phyloP scores from a whole-genome alignment of 37 sponge, comb jelly and placozoan species.

The Aphrocallistes beatrix region DNA sequence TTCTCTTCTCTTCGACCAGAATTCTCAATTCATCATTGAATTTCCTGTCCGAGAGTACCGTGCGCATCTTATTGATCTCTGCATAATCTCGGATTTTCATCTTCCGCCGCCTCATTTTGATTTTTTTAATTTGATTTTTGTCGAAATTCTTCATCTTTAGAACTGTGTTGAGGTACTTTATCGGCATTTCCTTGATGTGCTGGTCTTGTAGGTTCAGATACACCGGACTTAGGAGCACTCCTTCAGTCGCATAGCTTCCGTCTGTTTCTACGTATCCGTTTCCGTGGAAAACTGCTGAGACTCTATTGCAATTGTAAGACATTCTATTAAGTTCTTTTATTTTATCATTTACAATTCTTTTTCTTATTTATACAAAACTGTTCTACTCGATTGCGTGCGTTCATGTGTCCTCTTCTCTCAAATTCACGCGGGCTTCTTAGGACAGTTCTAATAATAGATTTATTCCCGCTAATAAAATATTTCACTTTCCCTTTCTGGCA shows the following conservation, averaged over 20 bases:
- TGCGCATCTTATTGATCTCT: background rate
- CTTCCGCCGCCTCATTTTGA: background rate
- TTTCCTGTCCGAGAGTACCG: background rate
- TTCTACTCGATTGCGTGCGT: too few relatives aligned
- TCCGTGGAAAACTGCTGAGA: too few relatives aligned
- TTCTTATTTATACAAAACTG: too few relatives aligned
- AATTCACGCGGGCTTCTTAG: too few relatives aligned
- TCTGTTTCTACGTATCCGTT: background rate
- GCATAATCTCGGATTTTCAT: slow-evolving; percentile 13
- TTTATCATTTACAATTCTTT: too few relatives aligned
- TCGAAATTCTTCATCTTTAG: background rate
- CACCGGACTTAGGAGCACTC: background rate
- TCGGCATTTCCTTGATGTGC: slow-evolving; percentile 12
- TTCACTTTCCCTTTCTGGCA: too few relatives aligned
- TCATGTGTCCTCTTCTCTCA: too few relatives aligned
- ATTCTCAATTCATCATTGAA: background rate
- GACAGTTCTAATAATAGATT: too few relatives aligned
- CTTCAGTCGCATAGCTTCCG: background rate
- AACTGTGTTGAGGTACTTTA: slow-evolving; percentile 14
- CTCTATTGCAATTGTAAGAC: too few relatives aligned
- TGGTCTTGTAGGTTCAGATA: background rate
- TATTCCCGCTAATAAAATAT: too few relatives aligned
- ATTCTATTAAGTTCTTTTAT: too few relatives aligned
- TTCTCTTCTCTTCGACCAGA: background rate
- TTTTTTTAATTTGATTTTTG: background rate